A percentile compares a stretch with the other conserved stretches of the same genome.
phyloP scores from a whole-genome alignment of 2,797 vertebrate species.

The Fratercula arctica region DNA sequence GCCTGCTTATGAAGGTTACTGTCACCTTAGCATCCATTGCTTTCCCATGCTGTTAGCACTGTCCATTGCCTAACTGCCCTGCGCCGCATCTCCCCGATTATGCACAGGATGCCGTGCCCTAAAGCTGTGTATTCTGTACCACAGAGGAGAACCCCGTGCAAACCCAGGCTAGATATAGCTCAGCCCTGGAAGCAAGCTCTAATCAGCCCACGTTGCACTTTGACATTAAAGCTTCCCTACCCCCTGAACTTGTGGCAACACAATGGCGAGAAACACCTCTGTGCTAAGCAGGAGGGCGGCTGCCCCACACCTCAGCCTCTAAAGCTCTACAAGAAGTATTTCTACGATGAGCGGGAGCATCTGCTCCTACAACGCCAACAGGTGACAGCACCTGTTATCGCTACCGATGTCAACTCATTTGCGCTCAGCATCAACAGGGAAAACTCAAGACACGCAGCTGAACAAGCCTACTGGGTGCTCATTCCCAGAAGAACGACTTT shows the following conservation, averaged over 20 bases:
- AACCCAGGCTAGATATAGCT: background rate
- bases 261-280: background rate
- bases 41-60: fast-evolving
- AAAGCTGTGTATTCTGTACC: background rate
- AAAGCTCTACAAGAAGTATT: fast-evolving
- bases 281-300: background rate
- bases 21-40: fast-evolving
- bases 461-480: fast-evolving
- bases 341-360: fast-evolving
- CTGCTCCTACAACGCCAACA: background rate
- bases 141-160: fast-evolving
- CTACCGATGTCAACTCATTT: fast-evolving
- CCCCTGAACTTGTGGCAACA: background rate
- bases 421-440: fast-evolving
- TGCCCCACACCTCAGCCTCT: fast-evolving
- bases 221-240: fast-evolving
- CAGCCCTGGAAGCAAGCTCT: background rate
- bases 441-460: no score
- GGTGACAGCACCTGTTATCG: background rate
- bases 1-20: background rate
- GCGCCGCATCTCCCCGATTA: background rate
- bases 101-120: fast-evolving
- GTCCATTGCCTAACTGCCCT: fast-evolving
- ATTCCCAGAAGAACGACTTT: fast-evolving
- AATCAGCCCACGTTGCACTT: fast-evolving